Percentiles rank a stretch among this genome's conserved stretches.
Conservation (phyloP, 2,797 vertebrate species). For the Pyrocephalus nanus region DNA sequence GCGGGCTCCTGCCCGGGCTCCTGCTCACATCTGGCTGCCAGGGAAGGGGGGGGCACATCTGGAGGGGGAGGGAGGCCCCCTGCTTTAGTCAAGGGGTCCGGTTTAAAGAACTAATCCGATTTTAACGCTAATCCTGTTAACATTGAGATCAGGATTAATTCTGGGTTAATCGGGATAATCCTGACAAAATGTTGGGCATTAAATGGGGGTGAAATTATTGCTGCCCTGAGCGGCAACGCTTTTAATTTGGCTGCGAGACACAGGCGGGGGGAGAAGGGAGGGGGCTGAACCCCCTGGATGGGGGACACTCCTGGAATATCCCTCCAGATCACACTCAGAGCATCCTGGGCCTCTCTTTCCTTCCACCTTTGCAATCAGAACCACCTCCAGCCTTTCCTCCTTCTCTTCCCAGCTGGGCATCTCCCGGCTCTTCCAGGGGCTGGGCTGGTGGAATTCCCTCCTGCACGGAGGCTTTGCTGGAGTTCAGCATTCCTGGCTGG, state of each 20-base stretch:
- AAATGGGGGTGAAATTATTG: conserved; percentile 40
- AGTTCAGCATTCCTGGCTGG: background rate
- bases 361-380: background rate
- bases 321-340: background rate
- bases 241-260: background rate
- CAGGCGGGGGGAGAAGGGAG: background rate
- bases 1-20: background rate
- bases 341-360: fast-evolving
- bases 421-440: background rate
- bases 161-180: conserved; percentile 75
- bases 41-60: background rate
- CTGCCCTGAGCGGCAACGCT: background rate
- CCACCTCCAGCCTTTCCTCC: background rate
- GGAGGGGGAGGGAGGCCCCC: background rate
- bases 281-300: background rate
- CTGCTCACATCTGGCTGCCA: conserved; percentile 51
- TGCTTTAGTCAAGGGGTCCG: conserved; percentile 24
- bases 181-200: conserved; percentile 64
- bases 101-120: conserved; percentile 60
- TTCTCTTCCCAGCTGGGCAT: background rate
- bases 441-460: background rate
- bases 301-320: fast-evolving
- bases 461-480: fast-evolving
- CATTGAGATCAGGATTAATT: conserved; percentile 73
- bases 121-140: conserved; percentile 71